A percentile compares a stretch with the other conserved stretches of the same genome.
phyloP scores from a whole-genome alignment of 1,140 invertebrate species.

The Mesaphorura yosii region DNA sequence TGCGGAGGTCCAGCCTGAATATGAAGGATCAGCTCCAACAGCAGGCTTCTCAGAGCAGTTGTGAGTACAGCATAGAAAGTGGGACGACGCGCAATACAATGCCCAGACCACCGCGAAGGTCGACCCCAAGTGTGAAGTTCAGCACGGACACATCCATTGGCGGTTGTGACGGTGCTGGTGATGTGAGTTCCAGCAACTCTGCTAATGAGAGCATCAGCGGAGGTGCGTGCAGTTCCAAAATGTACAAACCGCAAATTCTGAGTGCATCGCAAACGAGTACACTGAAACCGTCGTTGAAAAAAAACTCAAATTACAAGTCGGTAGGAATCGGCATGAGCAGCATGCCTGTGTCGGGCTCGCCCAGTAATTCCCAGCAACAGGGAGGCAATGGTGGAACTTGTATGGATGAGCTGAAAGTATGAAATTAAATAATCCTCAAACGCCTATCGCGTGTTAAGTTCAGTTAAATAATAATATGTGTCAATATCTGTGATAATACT shows the following conservation, averaged over 20 bases:
- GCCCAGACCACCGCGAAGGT: slow-evolving; percentile 28
- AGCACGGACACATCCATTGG: slow-evolving; percentile 24
- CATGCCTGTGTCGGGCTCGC: too few relatives aligned
- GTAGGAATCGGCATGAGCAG: too few relatives aligned
- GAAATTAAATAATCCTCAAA: too few relatives aligned
- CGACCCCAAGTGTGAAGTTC: slow-evolving; percentile 30
- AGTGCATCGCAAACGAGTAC: slow-evolving; percentile 12
- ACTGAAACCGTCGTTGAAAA: slow-evolving; percentile 29
- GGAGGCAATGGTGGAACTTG: too few relatives aligned
- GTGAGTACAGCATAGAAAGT: slow-evolving; percentile 7
- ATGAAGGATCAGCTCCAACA: slow-evolving; percentile 26
- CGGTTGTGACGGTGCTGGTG: slow-evolving; percentile 7
- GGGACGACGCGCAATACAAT: slow-evolving; percentile 29
- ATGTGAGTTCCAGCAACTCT: slow-evolving; percentile 10
- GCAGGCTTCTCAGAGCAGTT: background rate
- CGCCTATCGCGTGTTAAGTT: too few relatives aligned
- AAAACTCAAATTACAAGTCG: slow-evolving; percentile 25
- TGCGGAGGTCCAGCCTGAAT: slow-evolving; percentile 29
- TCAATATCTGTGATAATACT: too few relatives aligned
- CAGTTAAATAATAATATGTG: too few relatives aligned
- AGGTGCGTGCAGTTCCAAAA: background rate
- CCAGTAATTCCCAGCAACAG: too few relatives aligned
- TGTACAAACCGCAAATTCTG: background rate
- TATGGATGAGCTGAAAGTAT: too few relatives aligned
- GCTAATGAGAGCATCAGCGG: background rate